Conservation (phyloP, 2,797 vertebrate genomes). For the Acanthiza pusilla region DNA sequence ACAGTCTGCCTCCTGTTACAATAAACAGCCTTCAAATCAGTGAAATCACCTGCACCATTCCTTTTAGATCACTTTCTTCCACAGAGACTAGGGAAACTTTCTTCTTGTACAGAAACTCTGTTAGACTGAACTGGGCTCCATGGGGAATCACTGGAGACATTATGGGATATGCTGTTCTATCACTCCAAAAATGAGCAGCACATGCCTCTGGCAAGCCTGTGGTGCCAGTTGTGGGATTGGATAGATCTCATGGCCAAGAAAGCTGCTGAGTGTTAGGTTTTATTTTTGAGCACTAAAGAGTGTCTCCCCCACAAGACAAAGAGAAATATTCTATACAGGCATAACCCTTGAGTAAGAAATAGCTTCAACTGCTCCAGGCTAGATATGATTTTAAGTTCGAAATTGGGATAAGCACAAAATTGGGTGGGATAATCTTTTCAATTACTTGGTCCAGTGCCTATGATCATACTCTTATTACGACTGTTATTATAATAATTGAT, state of each 20-base stretch:
- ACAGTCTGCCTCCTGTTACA: not conserved
- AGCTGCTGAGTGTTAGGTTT: constrained; percentile 33
- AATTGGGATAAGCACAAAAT: not conserved
- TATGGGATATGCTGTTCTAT: not conserved
- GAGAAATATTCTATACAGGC: not conserved
- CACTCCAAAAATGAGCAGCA: not conserved
- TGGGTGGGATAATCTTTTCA: not conserved
- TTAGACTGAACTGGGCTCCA: not conserved
- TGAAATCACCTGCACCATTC: not conserved
- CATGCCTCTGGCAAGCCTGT: constrained; percentile 4
- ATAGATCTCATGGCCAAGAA: constrained; percentile 16
- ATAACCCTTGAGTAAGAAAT: not conserved
- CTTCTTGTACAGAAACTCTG: not conserved
- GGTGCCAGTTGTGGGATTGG: not conserved
- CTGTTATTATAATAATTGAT: no score
- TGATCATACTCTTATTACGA: not conserved
- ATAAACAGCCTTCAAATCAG: not conserved
- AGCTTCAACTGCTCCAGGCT: not conserved
- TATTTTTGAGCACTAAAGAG: not conserved
- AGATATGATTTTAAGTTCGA: not conserved
- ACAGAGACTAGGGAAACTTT: not conserved
- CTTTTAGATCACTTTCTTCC: not conserved
- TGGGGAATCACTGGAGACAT: not conserved
- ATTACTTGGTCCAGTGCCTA: not conserved
- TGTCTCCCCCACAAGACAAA: not conserved